Percentiles rank a stretch among this genome's conserved stretches.
Evolutionary conservation across 2,888 invertebrate genomes (phyloP).

Genomic region (Galerucella calmariensis): DNA sequence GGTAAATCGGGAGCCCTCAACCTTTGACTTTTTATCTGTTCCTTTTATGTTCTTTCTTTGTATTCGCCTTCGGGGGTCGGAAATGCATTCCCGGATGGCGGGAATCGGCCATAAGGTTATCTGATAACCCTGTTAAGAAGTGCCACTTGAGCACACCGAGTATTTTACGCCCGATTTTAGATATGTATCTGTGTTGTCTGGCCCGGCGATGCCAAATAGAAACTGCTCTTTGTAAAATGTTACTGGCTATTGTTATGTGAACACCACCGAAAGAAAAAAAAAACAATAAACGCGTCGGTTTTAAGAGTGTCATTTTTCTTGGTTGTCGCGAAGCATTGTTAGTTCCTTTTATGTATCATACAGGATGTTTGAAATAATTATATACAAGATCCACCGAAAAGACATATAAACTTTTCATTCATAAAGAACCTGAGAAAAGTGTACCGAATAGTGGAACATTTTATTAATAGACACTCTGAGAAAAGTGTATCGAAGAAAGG

Average conservation of each 20-base stretch:
- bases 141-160: conserved; percentile 47
- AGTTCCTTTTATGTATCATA: not conserved
- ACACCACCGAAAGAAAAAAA: conserved; percentile 20
- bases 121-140: conserved; percentile 51
- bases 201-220: conserved; percentile 32
- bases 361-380: not conserved
- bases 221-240: conserved; percentile 37
- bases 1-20: conserved; percentile 46
- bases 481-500: too few species aligned
- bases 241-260: conserved; percentile 37
- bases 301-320: conserved; percentile 13
- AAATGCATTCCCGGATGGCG: conserved; percentile 48
- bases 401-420: too few species aligned
- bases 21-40: conserved; percentile 54
- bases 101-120: conserved; percentile 44
- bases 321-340: not conserved
- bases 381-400: too few species aligned
- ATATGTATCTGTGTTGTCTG: conserved; percentile 50
- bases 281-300: conserved; percentile 30
- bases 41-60: conserved; percentile 46
- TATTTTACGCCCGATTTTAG: conserved; percentile 52
- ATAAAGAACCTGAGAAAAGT: too few species aligned
- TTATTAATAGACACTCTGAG: too few species aligned
- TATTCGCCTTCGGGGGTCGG: conserved; percentile 46
- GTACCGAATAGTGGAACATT: too few species aligned